These are phyloP conservation scores for Ormyrus labotus DNA, from an alignment of 2,888 invertebrate species.

Conservation along the genomic window DNA sequence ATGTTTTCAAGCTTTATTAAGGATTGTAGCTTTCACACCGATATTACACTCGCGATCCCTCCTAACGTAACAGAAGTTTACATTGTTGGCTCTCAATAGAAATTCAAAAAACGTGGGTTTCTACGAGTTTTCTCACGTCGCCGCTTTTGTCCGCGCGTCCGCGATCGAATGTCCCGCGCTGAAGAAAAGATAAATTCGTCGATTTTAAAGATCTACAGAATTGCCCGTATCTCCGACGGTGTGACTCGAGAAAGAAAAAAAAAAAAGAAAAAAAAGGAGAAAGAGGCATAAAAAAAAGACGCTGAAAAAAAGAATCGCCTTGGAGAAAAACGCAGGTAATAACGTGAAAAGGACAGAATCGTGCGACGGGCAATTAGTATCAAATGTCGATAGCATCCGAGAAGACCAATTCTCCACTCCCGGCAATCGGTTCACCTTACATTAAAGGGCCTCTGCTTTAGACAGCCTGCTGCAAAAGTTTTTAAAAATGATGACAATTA, in stretches of 20 bases:
- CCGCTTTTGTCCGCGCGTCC: slow-evolving; percentile 6
- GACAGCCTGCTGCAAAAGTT: background rate
- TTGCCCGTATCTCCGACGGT: slow-evolving; percentile 45
- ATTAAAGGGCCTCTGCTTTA: background rate
- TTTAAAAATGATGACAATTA: background rate
- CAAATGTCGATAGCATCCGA: slow-evolving; percentile 65
- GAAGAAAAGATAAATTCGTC: slow-evolving; percentile 35
- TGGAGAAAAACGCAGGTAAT: slow-evolving; percentile 49
- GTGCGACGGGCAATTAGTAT: slow-evolving; percentile 69
- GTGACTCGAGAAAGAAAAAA: slow-evolving; percentile 35
- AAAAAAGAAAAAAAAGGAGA: slow-evolving; percentile 11
- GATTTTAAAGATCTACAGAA: slow-evolving; percentile 44
- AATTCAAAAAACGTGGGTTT: slow-evolving; percentile 19
- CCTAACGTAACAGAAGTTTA: background rate
- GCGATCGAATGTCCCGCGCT: slow-evolving; percentile 39
- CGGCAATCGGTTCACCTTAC: slow-evolving; percentile 17
- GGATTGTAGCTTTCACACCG: background rate
- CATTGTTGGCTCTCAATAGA: background rate
- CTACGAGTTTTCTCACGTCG: slow-evolving; percentile 40
- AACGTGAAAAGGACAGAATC: slow-evolving; percentile 60
- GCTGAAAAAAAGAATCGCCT: slow-evolving; percentile 44
- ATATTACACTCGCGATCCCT: background rate
- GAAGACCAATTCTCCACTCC: slow-evolving; percentile 40
- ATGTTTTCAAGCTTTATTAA: no score
- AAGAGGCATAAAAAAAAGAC: slow-evolving; percentile 1